phyloP scores from a whole-genome alignment of 2,797 vertebrate species.

The Coracias cyanogaster region DNA sequence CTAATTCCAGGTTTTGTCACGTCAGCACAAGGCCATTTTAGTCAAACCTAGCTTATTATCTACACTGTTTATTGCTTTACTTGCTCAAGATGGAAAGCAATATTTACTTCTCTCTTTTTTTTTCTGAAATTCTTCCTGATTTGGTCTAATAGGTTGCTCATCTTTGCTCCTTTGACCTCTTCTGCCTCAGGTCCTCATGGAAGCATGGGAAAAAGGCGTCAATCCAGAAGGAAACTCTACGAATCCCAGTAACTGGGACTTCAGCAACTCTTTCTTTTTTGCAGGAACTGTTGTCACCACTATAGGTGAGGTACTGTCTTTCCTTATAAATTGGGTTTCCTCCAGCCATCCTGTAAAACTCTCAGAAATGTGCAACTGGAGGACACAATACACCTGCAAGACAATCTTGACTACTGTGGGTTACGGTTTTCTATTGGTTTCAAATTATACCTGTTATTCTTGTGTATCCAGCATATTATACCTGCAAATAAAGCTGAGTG shows the following conservation, averaged over 20 bases:
- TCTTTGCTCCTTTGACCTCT: slow-evolving; percentile 21
- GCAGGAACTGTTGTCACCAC: slow-evolving; percentile 93
- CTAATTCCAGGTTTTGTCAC: not conserved
- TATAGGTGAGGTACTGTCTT: slow-evolving; percentile 83
- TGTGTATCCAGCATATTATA: not conserved
- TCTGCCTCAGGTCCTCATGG: slow-evolving; percentile 86
- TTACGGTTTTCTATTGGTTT: not conserved
- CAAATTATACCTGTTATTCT: not conserved
- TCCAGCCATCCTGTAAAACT: not conserved
- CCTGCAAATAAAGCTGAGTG: not conserved
- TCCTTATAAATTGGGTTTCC: not conserved
- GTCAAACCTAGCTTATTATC: not conserved
- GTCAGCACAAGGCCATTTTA: not conserved
- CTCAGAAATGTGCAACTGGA: not conserved
- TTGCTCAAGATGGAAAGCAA: not conserved
- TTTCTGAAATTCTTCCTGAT: not conserved
- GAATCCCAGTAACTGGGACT: slow-evolving; percentile 96
- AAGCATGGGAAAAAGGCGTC: slow-evolving; percentile 91
- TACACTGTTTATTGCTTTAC: not conserved
- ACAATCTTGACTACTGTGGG: not conserved
- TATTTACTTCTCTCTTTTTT: not conserved
- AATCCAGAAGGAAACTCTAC: slow-evolving; percentile 92
- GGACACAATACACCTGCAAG: not conserved
- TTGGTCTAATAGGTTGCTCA: not conserved
- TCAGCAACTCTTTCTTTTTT: slow-evolving; percentile 94